A percentile compares a stretch with the other conserved stretches of the same genome.
These are phyloP conservation scores for Chrysemys picta DNA, from an alignment of 2,113 vertebrate species.

Conservation along the genomic window DNA sequence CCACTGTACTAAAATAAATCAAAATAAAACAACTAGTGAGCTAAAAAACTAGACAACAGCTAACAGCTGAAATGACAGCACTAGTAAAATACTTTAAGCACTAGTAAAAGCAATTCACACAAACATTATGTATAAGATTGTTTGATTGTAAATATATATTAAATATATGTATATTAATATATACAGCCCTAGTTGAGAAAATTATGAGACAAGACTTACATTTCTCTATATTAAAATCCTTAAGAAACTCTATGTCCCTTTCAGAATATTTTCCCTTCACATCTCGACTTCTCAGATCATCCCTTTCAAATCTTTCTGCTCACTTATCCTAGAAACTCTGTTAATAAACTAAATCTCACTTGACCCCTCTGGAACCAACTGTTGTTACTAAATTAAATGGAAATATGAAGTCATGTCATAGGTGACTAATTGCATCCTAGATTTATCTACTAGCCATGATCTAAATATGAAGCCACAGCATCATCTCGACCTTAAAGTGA, in stretches of 20 bases:
- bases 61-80: background rate
- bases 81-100: background rate
- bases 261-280: slow-evolving; percentile 20
- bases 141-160: background rate
- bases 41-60: background rate
- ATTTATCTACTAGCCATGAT: slow-evolving; percentile 80
- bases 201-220: slow-evolving; percentile 71
- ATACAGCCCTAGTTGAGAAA: slow-evolving; percentile 8
- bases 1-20: background rate
- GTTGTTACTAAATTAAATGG: slow-evolving; percentile 81
- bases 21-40: background rate
- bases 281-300: slow-evolving; percentile 18
- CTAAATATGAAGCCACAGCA: slow-evolving; percentile 81
- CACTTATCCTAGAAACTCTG: slow-evolving; percentile 70
- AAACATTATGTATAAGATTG: accelerated
- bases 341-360: slow-evolving; percentile 71
- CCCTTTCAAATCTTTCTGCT: slow-evolving; percentile 46
- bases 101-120: background rate
- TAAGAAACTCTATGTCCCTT: slow-evolving; percentile 18
- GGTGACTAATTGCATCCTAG: slow-evolving; percentile 79
- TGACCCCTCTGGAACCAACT: slow-evolving; percentile 72
- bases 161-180: background rate
- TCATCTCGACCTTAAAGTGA: slow-evolving; percentile 80
- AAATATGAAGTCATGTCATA: slow-evolving; percentile 80
- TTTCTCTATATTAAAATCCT: slow-evolving; percentile 47